A percentile compares a stretch with the other conserved stretches of the same genome.
These are phyloP conservation scores for Champsocephalus esox DNA, from an alignment of 2,797 vertebrate genomes.

Conservation along the genomic window DNA sequence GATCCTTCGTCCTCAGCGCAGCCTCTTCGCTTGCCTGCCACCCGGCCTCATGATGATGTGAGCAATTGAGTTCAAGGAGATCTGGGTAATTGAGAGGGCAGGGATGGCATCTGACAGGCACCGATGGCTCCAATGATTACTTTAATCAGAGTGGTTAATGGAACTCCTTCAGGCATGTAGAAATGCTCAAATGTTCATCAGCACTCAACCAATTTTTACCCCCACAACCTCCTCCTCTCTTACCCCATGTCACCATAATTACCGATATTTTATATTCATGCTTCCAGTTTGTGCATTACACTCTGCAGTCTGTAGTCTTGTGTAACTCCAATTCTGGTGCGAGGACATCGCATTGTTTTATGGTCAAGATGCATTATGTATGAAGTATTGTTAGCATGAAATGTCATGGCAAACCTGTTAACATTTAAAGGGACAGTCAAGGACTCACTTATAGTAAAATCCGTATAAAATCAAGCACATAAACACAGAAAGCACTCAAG, in stretches of 20 bases:
- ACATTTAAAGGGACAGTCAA: conserved; percentile 44
- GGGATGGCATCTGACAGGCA: conserved; percentile 88
- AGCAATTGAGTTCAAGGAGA: conserved; percentile 87
- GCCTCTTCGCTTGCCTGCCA: conserved; percentile 45
- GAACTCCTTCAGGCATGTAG: conserved; percentile 86
- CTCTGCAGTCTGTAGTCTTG: conserved; percentile 4
- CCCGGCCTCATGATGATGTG: conserved; percentile 69
- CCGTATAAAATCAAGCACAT: conserved; percentile 16
- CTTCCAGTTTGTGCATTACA: conserved; percentile 14
- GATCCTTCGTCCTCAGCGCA: conserved; percentile 25
- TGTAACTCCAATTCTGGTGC: conserved; percentile 22
- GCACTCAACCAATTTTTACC: conserved; percentile 63
- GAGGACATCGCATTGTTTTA: conserved; percentile 5
- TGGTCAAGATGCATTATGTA: conserved; percentile 44
- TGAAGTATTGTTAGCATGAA: conserved; percentile 41
- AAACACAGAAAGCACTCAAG: conserved; percentile 26
- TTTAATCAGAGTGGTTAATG: conserved; percentile 89
- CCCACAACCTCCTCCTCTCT: conserved; percentile 43
- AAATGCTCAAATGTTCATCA: conserved; percentile 84
- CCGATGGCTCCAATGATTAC: conserved; percentile 88
- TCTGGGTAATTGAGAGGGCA: conserved; percentile 88
- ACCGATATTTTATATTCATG: conserved; percentile 55
- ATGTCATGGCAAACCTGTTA: conserved; percentile 39
- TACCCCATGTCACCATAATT: conserved; percentile 60
- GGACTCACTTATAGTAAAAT: conserved; percentile 44